These are phyloP conservation scores for Drosophila erecta DNA, from an alignment of 1,140 invertebrate species.

Conservation along the genomic window DNA sequence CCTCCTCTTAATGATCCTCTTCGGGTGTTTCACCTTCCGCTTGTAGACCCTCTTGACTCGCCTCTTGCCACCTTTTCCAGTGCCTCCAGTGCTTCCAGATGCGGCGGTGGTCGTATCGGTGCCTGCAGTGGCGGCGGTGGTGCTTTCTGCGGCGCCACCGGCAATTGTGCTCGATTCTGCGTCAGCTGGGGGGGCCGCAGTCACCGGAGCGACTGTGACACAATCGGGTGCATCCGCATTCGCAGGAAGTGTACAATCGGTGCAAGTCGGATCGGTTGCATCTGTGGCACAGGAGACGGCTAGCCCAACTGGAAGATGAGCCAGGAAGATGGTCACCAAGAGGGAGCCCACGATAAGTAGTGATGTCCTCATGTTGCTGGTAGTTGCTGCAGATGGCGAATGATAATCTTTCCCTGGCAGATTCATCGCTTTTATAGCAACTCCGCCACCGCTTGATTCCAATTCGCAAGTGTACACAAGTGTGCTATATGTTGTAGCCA, in stretches of 20 bases:
- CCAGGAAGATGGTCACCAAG: slow-evolving; percentile 14
- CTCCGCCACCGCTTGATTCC: neutral
- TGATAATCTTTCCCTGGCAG: neutral
- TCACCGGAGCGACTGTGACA: neutral
- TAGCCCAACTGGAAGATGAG: neutral
- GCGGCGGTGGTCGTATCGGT: neutral
- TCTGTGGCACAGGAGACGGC: neutral
- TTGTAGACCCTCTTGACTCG: neutral
- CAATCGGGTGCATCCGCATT: neutral
- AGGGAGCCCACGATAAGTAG: slow-evolving; percentile 1
- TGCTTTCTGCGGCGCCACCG: neutral
- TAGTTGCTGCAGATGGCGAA: neutral
- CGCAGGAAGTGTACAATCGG: neutral
- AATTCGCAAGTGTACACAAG: slow-evolving; percentile 12
- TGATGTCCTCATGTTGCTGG: slow-evolving; percentile 14
- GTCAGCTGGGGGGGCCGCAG: neutral
- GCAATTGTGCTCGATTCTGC: neutral
- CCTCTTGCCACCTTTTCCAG: neutral
- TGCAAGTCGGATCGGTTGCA: neutral
- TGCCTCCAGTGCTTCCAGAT: neutral
- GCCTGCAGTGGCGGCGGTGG: neutral
- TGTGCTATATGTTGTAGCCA: neutral
- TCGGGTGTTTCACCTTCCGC: neutral
- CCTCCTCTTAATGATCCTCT: neutral
- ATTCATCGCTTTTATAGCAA: slow-evolving; percentile 5